Evolutionary conservation across 2,797 vertebrate species (phyloP), one percentile per base, ranked within the genome.

Genomic region (Alauda arvensis): DNA sequence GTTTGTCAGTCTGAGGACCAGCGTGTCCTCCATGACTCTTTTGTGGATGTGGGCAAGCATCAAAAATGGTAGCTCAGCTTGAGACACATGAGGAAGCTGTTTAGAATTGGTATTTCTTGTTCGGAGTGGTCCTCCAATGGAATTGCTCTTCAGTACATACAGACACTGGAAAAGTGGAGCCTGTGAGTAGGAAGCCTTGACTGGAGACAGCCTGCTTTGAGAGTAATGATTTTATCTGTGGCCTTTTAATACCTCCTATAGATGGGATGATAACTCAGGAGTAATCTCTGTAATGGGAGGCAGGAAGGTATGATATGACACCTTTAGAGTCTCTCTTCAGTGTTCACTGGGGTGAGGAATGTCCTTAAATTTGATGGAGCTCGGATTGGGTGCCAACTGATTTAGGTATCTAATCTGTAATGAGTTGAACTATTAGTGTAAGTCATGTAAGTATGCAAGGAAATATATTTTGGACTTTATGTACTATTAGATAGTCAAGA

Each of bases 81-180:
- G 48, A 77, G 71, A 74, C 74, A 68, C n/a, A n/a, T 0, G 0
- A 20, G 13, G 34, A 76, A 78, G 24, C 21, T 48, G 40, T 59
- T 79, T 28, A 43, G 29, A 74, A 46, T 5, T 26, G 23, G 0
- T 79, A 8, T 48, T 82, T 80, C 14, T 45, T 79, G 23, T 74
- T 79, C 51, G 61, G 20, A 57, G 12, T 31, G 20, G 11, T 59
- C 24, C 12, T 81, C 31, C 68, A 34, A 25, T 66, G 31, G 2
- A 9, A n/a, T 6, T 0, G 1, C 29, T 57, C 88, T 72, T 82
- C 14, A 11, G n/a, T 21, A 4, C 31, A 18, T 56, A 12, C 7
- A 39, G 49, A 65, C 18, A 43, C 26, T 12, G 42, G 63, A 29
- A 89, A 78, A 87, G 37, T 20, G n/a, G 33, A 55, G 9, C 19